A percentile compares a stretch with the other conserved stretches of the same genome.
phyloP scores from a whole-genome alignment of 1,140 invertebrate species.

The Bactericera cockerelli region DNA sequence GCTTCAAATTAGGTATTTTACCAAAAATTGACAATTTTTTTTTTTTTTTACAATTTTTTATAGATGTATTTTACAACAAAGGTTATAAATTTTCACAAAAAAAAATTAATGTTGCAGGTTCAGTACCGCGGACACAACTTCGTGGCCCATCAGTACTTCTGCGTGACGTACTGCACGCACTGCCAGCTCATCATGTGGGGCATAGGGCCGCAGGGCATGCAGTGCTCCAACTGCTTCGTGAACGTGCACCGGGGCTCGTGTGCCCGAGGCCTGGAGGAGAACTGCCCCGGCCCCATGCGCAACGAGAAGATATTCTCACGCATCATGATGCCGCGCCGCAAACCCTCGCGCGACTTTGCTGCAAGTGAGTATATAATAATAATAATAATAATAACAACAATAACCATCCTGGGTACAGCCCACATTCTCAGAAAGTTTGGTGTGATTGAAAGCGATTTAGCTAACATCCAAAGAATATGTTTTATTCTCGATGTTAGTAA shows the following conservation, averaged over 20 bases:
- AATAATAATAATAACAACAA: too few species aligned
- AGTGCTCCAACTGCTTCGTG: slow-evolving; percentile 73
- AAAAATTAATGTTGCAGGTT: too few species aligned
- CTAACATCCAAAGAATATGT: too few species aligned
- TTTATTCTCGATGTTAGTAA: too few species aligned
- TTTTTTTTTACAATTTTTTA: too few species aligned
- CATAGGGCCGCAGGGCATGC: slow-evolving; percentile 83
- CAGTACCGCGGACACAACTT: slow-evolving; percentile 78
- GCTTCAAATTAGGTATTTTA: too few species aligned
- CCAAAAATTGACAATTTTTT: too few species aligned
- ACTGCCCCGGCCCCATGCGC: slow-evolving; percentile 59
- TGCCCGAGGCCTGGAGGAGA: slow-evolving; percentile 64
- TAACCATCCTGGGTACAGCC: too few species aligned
- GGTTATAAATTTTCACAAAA: too few species aligned
- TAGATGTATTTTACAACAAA: too few species aligned
- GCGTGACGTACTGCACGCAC: slow-evolving; percentile 79
- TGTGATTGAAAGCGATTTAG: too few species aligned
- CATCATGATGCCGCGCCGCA: slow-evolving; percentile 44
- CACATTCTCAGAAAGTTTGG: too few species aligned
- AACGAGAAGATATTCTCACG: slow-evolving; percentile 47
- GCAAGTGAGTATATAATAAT: slow-evolving; percentile 34
- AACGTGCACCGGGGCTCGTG: slow-evolving; percentile 69
- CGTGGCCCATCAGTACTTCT: slow-evolving; percentile 71
- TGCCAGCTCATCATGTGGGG: slow-evolving; percentile 87
- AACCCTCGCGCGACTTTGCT: slow-evolving; percentile 32